Conservation (phyloP, 2,888 invertebrate genomes). For the Epinotia brunnichana region DNA sequence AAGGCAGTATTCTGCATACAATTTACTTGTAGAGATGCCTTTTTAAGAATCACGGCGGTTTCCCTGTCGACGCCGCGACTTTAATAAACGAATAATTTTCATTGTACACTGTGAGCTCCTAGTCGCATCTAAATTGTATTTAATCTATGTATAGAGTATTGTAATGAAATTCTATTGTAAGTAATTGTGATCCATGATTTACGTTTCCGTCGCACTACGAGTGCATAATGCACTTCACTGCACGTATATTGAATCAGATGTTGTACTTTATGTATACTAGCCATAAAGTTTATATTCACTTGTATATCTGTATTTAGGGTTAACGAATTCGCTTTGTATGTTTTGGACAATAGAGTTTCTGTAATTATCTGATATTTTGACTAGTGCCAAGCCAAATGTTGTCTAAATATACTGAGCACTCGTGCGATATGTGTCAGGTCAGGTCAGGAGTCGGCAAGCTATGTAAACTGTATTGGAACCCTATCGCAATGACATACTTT, state of each 20-base stretch:
- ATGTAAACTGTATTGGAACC: not conserved
- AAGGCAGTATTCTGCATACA: too few relatives aligned
- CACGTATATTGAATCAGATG: not conserved
- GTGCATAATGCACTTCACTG: slow-evolving; percentile 8
- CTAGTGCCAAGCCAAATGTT: slow-evolving; percentile 8
- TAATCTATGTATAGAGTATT: slow-evolving; percentile 12
- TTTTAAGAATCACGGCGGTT: too few relatives aligned
- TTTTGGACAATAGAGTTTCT: not conserved
- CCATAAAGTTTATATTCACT: not conserved
- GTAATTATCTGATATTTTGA: not conserved
- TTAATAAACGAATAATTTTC: too few relatives aligned
- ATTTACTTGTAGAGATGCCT: too few relatives aligned
- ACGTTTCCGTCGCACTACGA: slow-evolving; percentile 26
- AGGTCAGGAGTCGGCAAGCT: slow-evolving; percentile 1
- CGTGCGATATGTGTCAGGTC: not conserved
- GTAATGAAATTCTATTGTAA: slow-evolving; percentile 28
- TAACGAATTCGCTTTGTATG: not conserved
- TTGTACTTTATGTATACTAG: not conserved
- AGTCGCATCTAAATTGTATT: slow-evolving; percentile 23
- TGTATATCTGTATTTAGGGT: not conserved
- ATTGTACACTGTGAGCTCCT: not conserved
- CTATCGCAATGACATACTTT: not conserved
- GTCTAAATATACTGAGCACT: not conserved
- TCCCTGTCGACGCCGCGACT: too few relatives aligned
- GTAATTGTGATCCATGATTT: slow-evolving; percentile 34